Evolutionary conservation across 2,113 vertebrate species (phyloP).

Genomic region (Dicaeum eximium): DNA sequence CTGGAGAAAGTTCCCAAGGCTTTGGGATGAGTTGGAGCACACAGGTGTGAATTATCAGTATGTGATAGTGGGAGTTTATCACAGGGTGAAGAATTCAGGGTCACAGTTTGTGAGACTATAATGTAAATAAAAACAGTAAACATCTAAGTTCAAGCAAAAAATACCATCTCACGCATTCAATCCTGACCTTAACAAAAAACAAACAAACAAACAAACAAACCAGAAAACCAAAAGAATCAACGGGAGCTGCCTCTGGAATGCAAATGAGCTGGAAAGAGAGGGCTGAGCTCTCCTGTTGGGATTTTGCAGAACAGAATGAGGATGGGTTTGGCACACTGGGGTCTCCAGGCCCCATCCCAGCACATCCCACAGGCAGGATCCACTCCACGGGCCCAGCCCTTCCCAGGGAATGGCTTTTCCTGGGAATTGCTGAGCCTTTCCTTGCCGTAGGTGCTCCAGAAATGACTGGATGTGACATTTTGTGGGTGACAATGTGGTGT

Average conservation of each 20-base stretch:
- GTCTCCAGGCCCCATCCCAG: not conserved
- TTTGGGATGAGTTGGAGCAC: no score
- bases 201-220: no score
- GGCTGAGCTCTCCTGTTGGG: not conserved
- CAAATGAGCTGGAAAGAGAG: not conserved
- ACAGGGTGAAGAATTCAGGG: no score
- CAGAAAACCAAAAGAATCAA: no score
- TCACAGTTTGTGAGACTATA: no score
- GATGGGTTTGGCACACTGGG: not conserved
- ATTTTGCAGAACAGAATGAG: not conserved
- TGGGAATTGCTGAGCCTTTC: not conserved
- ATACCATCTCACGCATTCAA: no score
- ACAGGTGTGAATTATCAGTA: no score
- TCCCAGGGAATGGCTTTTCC: not conserved
- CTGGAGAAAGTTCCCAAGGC: no score
- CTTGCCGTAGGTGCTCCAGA: accelerated
- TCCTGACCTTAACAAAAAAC: no score
- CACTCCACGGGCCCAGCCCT: accelerated
- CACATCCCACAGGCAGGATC: not conserved
- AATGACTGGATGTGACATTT: accelerated
- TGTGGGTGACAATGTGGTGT: accelerated
- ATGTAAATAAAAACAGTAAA: no score
- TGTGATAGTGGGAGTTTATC: no score
- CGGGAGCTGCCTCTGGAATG: not conserved
- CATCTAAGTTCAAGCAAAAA: no score